Percentiles rank a stretch among this genome's conserved stretches.
Conservation (phyloP, 2,113 vertebrate genomes). For the Eonycteris spelaea region DNA sequence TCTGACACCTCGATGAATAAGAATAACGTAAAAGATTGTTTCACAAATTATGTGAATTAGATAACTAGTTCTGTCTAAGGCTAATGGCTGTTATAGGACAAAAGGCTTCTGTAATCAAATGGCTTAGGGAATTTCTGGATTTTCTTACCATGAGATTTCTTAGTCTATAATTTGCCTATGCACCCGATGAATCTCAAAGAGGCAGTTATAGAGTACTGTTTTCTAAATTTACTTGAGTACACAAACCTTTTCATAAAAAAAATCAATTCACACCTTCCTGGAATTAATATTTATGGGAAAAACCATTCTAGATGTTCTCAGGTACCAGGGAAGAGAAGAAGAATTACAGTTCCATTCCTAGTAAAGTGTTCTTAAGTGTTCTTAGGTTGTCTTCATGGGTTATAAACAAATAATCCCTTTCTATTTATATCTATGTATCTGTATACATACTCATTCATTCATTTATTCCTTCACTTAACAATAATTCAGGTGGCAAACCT, state of each 20-base stretch:
- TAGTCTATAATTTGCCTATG: neutral
- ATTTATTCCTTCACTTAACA: neutral
- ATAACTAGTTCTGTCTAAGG: neutral
- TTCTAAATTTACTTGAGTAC: neutral
- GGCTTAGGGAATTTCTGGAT: neutral
- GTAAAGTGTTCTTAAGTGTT: neutral
- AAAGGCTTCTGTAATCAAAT: neutral
- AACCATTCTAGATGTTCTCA: neutral
- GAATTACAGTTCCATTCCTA: neutral
- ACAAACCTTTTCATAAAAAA: neutral
- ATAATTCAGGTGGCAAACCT: neutral
- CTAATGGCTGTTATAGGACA: neutral
- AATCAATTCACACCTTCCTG: neutral
- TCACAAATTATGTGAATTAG: neutral
- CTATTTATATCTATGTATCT: neutral
- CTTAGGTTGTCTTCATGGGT: neutral
- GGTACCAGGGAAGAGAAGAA: neutral
- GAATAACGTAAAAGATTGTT: neutral
- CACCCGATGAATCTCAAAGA: neutral
- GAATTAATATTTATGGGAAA: neutral
- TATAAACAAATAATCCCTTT: neutral
- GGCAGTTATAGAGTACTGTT: neutral
- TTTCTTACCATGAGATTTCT: neutral
- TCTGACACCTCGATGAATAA: neutral
- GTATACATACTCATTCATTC: neutral